A percentile compares a stretch with the other conserved stretches of the same genome.
These are phyloP conservation scores for Taxidea taxus DNA, from an alignment of 2,113 vertebrate species.

Conservation along the genomic window DNA sequence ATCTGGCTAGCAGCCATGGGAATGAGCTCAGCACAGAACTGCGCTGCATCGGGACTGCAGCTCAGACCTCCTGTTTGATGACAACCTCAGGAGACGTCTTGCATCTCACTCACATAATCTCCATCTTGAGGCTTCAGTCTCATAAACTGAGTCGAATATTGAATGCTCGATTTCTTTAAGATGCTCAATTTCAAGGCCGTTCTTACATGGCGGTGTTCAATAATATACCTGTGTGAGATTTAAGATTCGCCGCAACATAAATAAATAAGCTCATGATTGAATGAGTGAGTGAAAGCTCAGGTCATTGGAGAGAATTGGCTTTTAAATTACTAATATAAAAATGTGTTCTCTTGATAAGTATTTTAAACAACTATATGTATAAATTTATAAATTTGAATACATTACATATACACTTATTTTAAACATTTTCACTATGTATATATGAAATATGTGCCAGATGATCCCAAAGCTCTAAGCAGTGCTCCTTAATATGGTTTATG, in stretches of 20 bases:
- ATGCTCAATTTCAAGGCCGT: background rate
- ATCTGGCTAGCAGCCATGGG: background rate
- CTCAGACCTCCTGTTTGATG: background rate
- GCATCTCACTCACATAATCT: background rate
- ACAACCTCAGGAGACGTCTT: background rate
- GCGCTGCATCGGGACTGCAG: fast-evolving
- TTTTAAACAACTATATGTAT: background rate
- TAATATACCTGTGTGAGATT: background rate
- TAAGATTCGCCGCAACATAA: background rate
- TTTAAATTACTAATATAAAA: background rate
- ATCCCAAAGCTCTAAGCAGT: background rate
- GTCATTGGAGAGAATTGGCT: background rate
- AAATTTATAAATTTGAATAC: background rate
- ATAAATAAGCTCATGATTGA: background rate
- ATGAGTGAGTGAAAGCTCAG: background rate
- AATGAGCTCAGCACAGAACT: background rate
- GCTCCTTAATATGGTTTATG: background rate
- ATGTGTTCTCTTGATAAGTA: background rate
- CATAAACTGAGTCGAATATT: background rate
- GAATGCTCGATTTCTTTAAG: background rate
- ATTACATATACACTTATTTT: background rate
- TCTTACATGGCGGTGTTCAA: background rate
- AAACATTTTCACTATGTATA: background rate
- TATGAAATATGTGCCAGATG: background rate
- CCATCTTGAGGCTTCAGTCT: background rate